Evolutionary conservation across 2,888 invertebrate genomes (phyloP).

Genomic region (Ichneumoninae sp.): DNA sequence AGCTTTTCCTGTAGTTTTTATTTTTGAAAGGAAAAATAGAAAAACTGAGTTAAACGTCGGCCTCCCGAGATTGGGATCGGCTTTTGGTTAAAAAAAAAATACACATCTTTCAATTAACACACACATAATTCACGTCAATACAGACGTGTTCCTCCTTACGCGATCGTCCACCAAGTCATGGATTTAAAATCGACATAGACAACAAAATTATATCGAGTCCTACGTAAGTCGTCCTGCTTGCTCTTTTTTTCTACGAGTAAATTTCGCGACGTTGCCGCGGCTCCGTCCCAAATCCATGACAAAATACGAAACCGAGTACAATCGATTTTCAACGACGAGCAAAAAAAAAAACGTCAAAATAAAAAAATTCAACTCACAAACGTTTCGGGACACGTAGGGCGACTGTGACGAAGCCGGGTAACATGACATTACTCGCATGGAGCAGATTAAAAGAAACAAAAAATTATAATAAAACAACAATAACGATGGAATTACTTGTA

Average conservation of each 20-base stretch:
- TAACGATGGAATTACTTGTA: constrained; percentile 71
- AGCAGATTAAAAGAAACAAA: constrained; percentile 81
- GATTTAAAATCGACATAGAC: constrained; percentile 27
- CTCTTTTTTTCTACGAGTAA: constrained; percentile 61
- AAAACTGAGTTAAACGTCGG: constrained; percentile 31
- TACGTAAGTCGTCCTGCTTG: constrained; percentile 63
- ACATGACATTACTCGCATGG: constrained; percentile 77
- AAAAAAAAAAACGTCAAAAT: constrained; percentile 16
- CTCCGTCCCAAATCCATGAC: constrained; percentile 71
- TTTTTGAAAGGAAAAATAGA: constrained; percentile 55
- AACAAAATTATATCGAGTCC: constrained; percentile 22
- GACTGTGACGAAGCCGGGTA: constrained; percentile 78
- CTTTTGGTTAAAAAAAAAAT: constrained; percentile 73
- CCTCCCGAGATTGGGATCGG: constrained; percentile 49
- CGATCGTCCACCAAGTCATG: constrained; percentile 17
- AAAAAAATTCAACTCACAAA: constrained; percentile 25
- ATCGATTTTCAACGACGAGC: constrained; percentile 11
- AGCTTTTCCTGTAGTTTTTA: constrained; percentile 63
- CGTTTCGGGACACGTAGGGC: constrained; percentile 37
- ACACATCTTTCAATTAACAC: constrained; percentile 59
- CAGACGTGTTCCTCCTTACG: constrained; percentile 39
- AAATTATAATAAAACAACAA: constrained; percentile 77
- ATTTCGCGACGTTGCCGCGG: constrained; percentile 78
- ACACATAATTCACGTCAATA: constrained; percentile 33
- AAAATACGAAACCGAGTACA: constrained; percentile 31